Evolutionary conservation across 2,888 invertebrate species (phyloP).

Genomic region (Patella pellucida): DNA sequence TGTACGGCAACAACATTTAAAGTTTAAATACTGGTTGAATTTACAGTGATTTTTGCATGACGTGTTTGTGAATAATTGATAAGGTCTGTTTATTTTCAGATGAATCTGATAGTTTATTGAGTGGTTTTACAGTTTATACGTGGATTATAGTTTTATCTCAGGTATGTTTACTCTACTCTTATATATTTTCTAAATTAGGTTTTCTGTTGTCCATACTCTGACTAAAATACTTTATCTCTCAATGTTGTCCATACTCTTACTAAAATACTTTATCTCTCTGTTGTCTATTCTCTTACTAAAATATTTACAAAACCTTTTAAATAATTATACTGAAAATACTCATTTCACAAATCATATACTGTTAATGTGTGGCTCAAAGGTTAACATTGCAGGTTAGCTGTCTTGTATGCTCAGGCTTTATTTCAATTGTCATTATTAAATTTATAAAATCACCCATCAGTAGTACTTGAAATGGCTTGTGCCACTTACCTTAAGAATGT

Average conservation of each 20-base stretch:
- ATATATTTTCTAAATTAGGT: background rate
- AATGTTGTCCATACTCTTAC: background rate
- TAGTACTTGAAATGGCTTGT: background rate
- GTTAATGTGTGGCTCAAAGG: too few relatives aligned
- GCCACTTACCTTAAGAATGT: background rate
- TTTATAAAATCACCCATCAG: background rate
- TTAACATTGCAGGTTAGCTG: too few relatives aligned
- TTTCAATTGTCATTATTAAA: background rate
- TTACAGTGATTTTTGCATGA: too few relatives aligned
- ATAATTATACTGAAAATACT: too few relatives aligned
- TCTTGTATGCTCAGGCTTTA: too few relatives aligned
- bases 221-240: background rate
- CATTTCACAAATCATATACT: too few relatives aligned
- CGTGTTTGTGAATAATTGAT: background rate
- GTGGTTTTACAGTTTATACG: slow-evolving; percentile 59
- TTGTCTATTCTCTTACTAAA: too few relatives aligned
- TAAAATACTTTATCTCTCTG: too few relatives aligned
- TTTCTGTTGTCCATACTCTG: background rate
- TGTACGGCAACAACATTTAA: background rate
- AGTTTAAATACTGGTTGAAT: slow-evolving; percentile 6
- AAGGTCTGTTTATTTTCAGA: slow-evolving; percentile 24
- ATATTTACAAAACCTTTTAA: too few relatives aligned
- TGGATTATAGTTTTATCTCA: slow-evolving; percentile 60
- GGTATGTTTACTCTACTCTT: slow-evolving; percentile 36
- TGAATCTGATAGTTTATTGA: slow-evolving; percentile 47